Percentiles rank a stretch among this genome's conserved stretches.
These are phyloP conservation scores for Heloderma charlesbogerti DNA, from an alignment of 2,113 vertebrate genomes.

Conservation along the genomic window DNA sequence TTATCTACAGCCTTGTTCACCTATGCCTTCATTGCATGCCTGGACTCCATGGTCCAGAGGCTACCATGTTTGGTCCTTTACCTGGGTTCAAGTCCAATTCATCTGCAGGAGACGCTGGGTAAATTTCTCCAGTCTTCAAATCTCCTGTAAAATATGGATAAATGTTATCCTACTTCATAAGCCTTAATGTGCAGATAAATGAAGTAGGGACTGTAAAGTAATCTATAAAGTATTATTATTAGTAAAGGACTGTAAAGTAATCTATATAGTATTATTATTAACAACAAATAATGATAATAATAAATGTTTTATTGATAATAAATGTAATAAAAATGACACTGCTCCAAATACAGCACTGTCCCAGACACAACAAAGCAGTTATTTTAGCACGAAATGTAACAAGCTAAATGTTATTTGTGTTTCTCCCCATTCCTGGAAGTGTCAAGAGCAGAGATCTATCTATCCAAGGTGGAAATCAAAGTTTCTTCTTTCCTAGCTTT, in stretches of 20 bases:
- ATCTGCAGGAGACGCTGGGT: background rate
- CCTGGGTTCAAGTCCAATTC: background rate
- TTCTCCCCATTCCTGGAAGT: background rate
- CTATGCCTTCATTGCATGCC: too few species aligned
- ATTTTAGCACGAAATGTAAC: background rate
- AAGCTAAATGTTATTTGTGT: background rate
- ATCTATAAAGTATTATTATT: background rate
- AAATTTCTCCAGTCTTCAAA: background rate
- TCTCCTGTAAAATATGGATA: background rate
- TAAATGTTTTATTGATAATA: background rate
- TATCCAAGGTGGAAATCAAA: background rate
- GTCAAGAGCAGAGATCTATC: background rate
- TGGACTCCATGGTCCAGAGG: background rate
- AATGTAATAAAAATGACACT: background rate
- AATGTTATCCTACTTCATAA: background rate
- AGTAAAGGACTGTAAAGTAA: too few species aligned
- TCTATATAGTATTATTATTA: too few species aligned
- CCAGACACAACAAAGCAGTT: background rate
- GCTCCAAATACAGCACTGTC: too few species aligned
- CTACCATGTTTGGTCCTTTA: background rate
- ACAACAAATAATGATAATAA: background rate
- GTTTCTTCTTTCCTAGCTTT: background rate
- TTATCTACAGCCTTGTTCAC: too few species aligned
- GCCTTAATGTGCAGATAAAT: background rate
- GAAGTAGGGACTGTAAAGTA: background rate